phyloP scores from a whole-genome alignment of 2,888 invertebrate species.

The Hesperia comma region DNA sequence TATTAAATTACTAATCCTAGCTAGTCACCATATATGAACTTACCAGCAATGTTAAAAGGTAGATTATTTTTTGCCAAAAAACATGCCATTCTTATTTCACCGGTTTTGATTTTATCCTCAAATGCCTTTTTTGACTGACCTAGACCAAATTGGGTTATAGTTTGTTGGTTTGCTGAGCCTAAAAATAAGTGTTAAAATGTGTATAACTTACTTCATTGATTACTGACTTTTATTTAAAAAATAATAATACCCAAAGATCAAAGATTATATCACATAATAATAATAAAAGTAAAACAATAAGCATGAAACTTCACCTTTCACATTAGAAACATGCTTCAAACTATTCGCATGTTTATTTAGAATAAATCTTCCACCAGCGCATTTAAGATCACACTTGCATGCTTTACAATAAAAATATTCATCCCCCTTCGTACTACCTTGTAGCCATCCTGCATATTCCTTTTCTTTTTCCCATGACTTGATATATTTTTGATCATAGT shows the following conservation, averaged over 20 bases:
- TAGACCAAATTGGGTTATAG: conserved; percentile 36
- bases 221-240: conserved; percentile 22
- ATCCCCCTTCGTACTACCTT: conserved; percentile 38
- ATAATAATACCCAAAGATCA: conserved; percentile 26
- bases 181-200: conserved; percentile 33
- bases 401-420: conserved; percentile 35
- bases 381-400: conserved; percentile 37
- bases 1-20: background rate
- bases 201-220: conserved; percentile 13
- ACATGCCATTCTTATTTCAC: conserved; percentile 43
- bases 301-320: conserved; percentile 29
- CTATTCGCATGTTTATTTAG: conserved; percentile 33
- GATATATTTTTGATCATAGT: conserved; percentile 35
- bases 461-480: conserved; percentile 36
- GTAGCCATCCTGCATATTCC: conserved; percentile 35
- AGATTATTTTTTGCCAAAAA: conserved; percentile 31
- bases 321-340: conserved; percentile 32
- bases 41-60: conserved; percentile 4
- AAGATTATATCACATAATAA: conserved; percentile 32
- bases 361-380: conserved; percentile 38
- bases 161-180: conserved; percentile 38
- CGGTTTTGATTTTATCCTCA: conserved; percentile 38
- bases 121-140: conserved; percentile 40
- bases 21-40: background rate
- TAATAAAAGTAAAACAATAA: conserved; percentile 22